phyloP scores from a whole-genome alignment of 2,797 vertebrate species.

The Rousettus madagascariensis region DNA sequence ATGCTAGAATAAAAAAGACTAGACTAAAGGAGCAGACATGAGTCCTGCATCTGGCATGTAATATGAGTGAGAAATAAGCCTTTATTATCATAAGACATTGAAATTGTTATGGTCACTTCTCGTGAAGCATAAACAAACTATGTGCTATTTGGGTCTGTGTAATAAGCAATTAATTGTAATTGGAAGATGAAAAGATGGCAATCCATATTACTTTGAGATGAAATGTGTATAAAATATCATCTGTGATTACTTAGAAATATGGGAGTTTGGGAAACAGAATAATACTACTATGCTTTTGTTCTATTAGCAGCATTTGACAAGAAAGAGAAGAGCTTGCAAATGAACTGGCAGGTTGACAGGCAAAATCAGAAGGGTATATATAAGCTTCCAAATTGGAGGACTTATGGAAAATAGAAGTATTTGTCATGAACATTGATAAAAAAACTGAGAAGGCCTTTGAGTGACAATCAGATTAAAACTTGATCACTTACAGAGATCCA shows the following conservation, averaged over 20 bases:
- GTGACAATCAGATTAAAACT: neutral
- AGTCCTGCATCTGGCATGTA: neutral
- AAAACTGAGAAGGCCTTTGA: neutral
- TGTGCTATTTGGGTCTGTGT: neutral
- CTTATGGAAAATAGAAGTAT: neutral
- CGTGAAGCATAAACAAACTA: neutral
- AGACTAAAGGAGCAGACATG: neutral
- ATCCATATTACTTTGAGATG: neutral
- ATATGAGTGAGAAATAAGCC: neutral
- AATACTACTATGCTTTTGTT: neutral
- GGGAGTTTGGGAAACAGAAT: neutral
- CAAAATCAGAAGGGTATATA: conserved; percentile 17
- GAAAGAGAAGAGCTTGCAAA: neutral
- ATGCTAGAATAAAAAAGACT: neutral
- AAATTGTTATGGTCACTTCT: neutral
- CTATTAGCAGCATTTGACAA: neutral
- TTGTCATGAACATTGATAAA: neutral
- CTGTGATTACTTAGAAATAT: neutral
- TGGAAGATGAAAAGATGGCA: neutral
- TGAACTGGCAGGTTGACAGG: neutral
- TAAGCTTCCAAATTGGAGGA: neutral
- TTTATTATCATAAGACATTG: neutral
- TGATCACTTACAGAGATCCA: neutral
- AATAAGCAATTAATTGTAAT: neutral
- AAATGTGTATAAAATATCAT: neutral